phyloP scores from a whole-genome alignment of 2,113 vertebrate genomes.

The Prietella phreatophila region DNA sequence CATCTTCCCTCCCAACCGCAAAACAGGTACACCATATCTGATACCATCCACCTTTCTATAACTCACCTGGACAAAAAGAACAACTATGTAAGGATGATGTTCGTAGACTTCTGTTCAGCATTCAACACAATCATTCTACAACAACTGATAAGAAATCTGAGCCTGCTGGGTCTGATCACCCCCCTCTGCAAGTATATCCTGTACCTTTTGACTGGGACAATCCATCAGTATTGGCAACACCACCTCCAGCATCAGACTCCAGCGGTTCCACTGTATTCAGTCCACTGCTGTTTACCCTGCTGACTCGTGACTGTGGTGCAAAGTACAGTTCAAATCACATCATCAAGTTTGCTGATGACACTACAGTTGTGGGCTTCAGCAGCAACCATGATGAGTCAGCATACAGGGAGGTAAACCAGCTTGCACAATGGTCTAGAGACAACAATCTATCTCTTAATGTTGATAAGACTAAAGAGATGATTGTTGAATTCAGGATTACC shows the following conservation, averaged over 20 bases:
- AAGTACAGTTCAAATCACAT: too few relatives aligned
- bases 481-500: neutral
- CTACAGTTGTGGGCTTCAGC: neutral
- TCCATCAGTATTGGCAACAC: too few relatives aligned
- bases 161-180: neutral
- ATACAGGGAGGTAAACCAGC: neutral
- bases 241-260: too few relatives aligned
- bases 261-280: too few relatives aligned
- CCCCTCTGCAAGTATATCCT: neutral
- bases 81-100: neutral
- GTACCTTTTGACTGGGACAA: neutral
- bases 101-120: neutral
- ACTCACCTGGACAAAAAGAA: neutral
- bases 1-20: neutral
- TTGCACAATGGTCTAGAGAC: neutral
- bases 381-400: neutral
- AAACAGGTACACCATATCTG: neutral
- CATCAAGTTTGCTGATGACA: neutral
- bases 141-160: too few relatives aligned
- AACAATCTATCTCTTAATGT: neutral
- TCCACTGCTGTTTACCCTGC: too few relatives aligned
- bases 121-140: neutral
- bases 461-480: neutral
- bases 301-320: too few relatives aligned
- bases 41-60: neutral